Percentiles rank a stretch among this genome's conserved stretches.
phyloP scores from a whole-genome alignment of 2,797 vertebrate species.

The Anolis apletophallus region DNA sequence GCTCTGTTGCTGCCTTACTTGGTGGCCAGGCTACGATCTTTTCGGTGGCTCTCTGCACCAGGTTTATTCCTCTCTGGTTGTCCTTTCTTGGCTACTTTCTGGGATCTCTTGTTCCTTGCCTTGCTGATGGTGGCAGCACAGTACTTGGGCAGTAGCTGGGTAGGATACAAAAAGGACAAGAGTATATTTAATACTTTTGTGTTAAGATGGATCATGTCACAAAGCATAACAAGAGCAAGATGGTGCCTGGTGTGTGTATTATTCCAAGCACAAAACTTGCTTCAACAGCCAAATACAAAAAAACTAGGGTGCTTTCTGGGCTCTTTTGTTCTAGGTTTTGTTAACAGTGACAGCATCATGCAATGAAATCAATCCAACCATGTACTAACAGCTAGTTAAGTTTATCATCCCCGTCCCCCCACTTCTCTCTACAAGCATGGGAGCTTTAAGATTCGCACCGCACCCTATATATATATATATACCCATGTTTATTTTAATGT shows the following conservation, averaged over 20 bases:
- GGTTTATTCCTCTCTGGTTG: constrained; percentile 89
- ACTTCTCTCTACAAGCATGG: no score
- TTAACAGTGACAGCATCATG: no score
- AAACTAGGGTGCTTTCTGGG: background rate
- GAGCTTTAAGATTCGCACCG: background rate
- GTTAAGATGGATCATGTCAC: background rate
- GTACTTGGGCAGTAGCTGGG: constrained; percentile 90
- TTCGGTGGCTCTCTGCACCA: constrained; percentile 90
- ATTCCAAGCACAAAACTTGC: background rate
- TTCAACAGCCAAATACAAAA: background rate
- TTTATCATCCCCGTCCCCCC: no score
- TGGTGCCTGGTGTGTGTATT: background rate
- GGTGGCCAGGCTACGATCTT: constrained; percentile 86
- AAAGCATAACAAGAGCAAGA: background rate
- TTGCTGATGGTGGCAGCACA: constrained; percentile 88
- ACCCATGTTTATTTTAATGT: background rate
- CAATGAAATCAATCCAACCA: background rate
- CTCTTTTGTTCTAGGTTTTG: no score
- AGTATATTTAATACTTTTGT: background rate
- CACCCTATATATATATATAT: no score
- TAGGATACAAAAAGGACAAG: background rate
- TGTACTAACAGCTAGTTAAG: background rate
- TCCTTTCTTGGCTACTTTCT: constrained; percentile 84
- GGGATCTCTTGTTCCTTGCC: constrained; percentile 86
- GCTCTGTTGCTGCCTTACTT: constrained; percentile 79